Conservation (phyloP, 2,888 invertebrate genomes). For the Apocheima hispidaria region DNA sequence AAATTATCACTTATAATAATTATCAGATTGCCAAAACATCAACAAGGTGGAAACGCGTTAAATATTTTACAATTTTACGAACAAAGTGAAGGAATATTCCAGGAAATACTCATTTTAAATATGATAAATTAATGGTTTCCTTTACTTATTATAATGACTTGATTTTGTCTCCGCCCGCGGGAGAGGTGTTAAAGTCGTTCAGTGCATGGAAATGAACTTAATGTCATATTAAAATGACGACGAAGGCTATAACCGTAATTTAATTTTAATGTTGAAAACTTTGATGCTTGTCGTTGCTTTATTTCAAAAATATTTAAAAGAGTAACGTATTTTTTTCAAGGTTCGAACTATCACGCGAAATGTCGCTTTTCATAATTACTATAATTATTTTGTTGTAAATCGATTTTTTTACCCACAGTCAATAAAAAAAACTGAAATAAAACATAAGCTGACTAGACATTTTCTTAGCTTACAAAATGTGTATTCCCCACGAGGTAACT, state of each 20-base stretch:
- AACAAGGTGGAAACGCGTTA: background rate
- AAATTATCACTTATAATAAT: constrained; percentile 22
- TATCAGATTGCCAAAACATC: constrained; percentile 14
- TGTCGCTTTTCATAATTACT: background rate
- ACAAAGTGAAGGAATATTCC: constrained; percentile 20
- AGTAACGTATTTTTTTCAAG: background rate
- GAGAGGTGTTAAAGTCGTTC: constrained; percentile 22
- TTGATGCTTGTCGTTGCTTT: constrained; percentile 2
- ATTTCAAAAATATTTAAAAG: constrained; percentile 1
- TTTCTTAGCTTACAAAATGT: no score
- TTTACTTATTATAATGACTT: constrained; percentile 26
- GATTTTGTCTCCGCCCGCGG: constrained; percentile 27
- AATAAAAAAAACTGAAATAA: no score
- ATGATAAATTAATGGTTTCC: constrained; percentile 30
- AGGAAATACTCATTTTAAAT: constrained; percentile 15
- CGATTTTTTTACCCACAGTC: no score
- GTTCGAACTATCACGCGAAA: background rate
- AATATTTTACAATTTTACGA: constrained; percentile 11
- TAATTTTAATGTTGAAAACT: constrained; percentile 9
- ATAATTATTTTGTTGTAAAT: background rate
- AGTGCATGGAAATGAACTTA: constrained; percentile 14
- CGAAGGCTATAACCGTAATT: constrained; percentile 7
- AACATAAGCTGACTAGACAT: no score
- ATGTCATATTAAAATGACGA: constrained; percentile 26
- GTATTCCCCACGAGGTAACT: no score